Base-by-base conservation (phyloP, 2,888 invertebrate species). In the Agrochola lychnidis region DNA sequence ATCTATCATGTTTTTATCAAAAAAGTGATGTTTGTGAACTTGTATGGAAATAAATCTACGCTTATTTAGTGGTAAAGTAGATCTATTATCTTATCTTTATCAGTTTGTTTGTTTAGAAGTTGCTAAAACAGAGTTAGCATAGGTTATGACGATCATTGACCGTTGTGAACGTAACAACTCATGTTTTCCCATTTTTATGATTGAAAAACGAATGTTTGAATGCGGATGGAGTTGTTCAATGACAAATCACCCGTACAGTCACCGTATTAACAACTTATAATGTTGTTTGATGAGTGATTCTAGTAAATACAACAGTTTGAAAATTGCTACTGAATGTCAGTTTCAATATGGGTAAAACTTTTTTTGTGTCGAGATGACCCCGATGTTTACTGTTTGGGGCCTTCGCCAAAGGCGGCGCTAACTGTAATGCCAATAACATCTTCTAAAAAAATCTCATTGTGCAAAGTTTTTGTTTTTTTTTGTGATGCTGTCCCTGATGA, bases 1-100 rank as follows among this genome's bases (percentile, higher is more conserved):
- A 94, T 94, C 93, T 94, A 93, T 95, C 94, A 95, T 96, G 96
- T 96, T 96, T 96, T 96, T 96, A 96, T 95, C 96, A 93, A 95
- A 95, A 95, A 94, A 94, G 94, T 95, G 94, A 94, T 95, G 95
- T 94, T 95, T 95, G 92, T 93, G 93, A 91, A 91, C 89, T 94
- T 94, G 90, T 94, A 92, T 94, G 91, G 92, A 91, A 91, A 89
- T 93, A 93, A 94, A 94, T 94, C 92, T 92, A 91, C 91, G 88
- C 90, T 88, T 93, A 92, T 94, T 92, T 94, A 93, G 94, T 96
- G 96, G 96, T 96, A 96, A 95, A 92, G 91, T 93, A 91, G 82
- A 90, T 90, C 83, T 87, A 76, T 90, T 95, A 96, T 96, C 95
- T 96, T 93, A 94, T 94, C 93, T 91, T 84, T 84, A 91, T 88